These are phyloP conservation scores for Loripinus fragilis DNA, from an alignment of 2,888 invertebrate genomes.

Conservation along the genomic window DNA sequence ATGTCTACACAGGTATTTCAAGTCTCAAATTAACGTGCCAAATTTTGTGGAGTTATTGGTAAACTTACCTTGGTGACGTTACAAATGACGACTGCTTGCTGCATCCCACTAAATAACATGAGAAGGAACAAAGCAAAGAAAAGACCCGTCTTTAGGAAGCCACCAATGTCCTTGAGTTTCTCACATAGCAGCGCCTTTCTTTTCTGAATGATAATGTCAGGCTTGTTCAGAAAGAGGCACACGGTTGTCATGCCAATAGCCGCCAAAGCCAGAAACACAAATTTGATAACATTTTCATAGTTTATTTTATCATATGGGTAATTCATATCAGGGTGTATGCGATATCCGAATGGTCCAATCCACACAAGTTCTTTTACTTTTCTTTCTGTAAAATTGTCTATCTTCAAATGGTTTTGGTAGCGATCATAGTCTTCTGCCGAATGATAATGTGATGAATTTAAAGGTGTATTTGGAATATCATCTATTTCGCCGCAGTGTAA, in stretches of 20 bases:
- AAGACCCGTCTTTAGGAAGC: slow-evolving; percentile 66
- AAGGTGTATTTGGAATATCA: slow-evolving; percentile 34
- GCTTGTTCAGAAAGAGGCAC: slow-evolving; percentile 75
- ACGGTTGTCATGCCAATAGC: slow-evolving; percentile 73
- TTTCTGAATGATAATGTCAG: slow-evolving; percentile 74
- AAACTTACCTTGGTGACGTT: slow-evolving; percentile 77
- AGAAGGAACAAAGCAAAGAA: slow-evolving; percentile 67
- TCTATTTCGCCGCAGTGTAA: slow-evolving; percentile 60
- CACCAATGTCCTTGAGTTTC: slow-evolving; percentile 63
- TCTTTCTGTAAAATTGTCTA: slow-evolving; percentile 46
- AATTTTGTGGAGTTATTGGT: no score
- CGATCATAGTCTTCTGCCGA: slow-evolving; percentile 24
- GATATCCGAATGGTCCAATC: slow-evolving; percentile 61
- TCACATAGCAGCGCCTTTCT: slow-evolving; percentile 65
- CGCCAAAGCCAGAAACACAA: slow-evolving; percentile 73
- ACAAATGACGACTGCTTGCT: slow-evolving; percentile 75
- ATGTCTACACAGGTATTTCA: no score
- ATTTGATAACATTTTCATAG: slow-evolving; percentile 71
- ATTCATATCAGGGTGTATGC: slow-evolving; percentile 46
- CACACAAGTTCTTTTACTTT: slow-evolving; percentile 43
- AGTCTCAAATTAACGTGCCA: no score
- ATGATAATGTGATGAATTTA: slow-evolving; percentile 30
- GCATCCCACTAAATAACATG: slow-evolving; percentile 75
- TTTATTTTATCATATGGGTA: slow-evolving; percentile 55
- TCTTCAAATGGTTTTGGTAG: slow-evolving; percentile 36